Evolutionary conservation across 2,888 invertebrate genomes (phyloP), one percentile per base, ranked within the genome.

Genomic region (Entomobrya proxima): DNA sequence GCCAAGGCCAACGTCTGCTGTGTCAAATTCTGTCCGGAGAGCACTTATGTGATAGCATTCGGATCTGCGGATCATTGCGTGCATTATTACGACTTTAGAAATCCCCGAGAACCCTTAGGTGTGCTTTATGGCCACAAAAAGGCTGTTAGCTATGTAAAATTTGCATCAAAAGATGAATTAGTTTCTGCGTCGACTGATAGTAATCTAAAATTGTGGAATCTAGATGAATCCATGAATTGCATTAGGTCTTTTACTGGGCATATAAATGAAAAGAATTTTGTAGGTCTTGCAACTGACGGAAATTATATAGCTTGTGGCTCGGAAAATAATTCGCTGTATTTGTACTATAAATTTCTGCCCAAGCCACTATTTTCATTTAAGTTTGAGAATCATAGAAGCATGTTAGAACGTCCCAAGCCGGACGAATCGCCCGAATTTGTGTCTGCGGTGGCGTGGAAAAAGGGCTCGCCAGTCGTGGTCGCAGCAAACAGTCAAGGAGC

Each of bases 61-160:
- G 98, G 98, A 15, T 97, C 97, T n/a, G 98, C 98, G 30, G 98
- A 98, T 93, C 98, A 98, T 92, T 97, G 97, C 93, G 97, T 98
- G 77, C 97, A 98, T 92, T 98, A 98, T 92, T 98, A 98, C 92
- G 98, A 98, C 93, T 93, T 98, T 89, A 93, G 98, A 47, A 95
- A 96, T 89, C 95, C 96, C 91, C 94, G 95, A 84, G 95, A 95
- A 88, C 95, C 98, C 0, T 93, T 98, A 21, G 94, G 95, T 83
- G 94, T 97, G 13, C 96, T 98, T 91, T 95, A 95, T 90, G 97
- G 98, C 44, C 98, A 98, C 92, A 94, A 96, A 87, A 98, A 98
- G 92, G 98, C 98, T 0, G 98, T 98, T 0, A 98, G 97, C 0
- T 98, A 98, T 92, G 97, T 98, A 0, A 96, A 97, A 92, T 98